Conservation (phyloP, 2,113 vertebrate genomes). For the Athene cunicularia region DNA sequence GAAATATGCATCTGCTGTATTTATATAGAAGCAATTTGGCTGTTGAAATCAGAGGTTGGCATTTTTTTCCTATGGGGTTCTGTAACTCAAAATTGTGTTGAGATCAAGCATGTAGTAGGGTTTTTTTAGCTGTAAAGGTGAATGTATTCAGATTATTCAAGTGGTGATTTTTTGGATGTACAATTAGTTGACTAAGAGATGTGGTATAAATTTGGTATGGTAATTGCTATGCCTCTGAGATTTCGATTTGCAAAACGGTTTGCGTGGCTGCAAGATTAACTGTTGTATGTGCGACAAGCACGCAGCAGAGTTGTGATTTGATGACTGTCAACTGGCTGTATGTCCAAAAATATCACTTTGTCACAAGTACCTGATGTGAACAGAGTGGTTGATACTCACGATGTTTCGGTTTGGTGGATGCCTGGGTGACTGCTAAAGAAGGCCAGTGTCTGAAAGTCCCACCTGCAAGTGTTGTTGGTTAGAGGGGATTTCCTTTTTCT, state of each 20-base stretch:
- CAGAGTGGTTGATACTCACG: not conserved
- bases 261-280: conserved; percentile 42
- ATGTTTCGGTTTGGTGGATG: not conserved
- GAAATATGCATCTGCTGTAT: conserved; percentile 38
- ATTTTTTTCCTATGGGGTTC: conserved; percentile 24
- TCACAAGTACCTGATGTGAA: not conserved
- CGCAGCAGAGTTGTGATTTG: not conserved
- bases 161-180: conserved; percentile 64
- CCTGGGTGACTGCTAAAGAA: not conserved
- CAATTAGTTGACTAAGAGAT: conserved; percentile 61
- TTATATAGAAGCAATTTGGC: conserved; percentile 50
- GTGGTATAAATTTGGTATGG: conserved; percentile 56
- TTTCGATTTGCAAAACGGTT: conserved; percentile 53
- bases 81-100: conserved; percentile 30
- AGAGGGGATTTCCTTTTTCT: not conserved
- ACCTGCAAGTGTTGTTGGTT: not conserved
- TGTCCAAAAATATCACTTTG: not conserved
- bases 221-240: conserved; percentile 62
- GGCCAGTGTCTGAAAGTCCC: not conserved
- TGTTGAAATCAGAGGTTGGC: conserved; percentile 42
- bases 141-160: conserved; percentile 68
- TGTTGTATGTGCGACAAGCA: not conserved
- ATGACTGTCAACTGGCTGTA: not conserved
- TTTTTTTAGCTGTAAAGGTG: conserved; percentile 48
- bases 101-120: conserved; percentile 13